A percentile compares a stretch with the other conserved stretches of the same genome.
Conservation (phyloP, 1,140 invertebrate species). For the Drosophila ercepeae region DNA sequence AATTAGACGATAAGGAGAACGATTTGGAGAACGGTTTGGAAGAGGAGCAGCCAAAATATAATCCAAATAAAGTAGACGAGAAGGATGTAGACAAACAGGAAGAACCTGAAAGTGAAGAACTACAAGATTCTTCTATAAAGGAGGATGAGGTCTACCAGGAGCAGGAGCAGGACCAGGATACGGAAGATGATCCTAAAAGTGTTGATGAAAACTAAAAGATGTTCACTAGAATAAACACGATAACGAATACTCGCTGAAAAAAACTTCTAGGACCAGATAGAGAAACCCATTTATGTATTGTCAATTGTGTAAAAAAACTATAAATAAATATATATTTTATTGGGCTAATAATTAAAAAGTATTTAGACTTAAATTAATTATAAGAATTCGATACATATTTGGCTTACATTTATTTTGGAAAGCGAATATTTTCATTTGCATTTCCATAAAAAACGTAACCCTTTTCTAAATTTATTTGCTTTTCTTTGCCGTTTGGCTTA, state of each 20-base stretch:
- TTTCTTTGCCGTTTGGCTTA: background rate
- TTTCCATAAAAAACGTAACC: background rate
- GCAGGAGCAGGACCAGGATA: background rate
- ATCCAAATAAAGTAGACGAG: background rate
- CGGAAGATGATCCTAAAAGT: background rate
- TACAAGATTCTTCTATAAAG: background rate
- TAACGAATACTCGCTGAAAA: constrained; percentile 47
- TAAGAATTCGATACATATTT: no score
- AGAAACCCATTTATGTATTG: constrained; percentile 3
- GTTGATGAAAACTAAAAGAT: constrained; percentile 35
- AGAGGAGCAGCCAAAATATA: no score
- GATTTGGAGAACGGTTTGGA: background rate
- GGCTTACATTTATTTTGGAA: no score
- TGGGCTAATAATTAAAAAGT: background rate
- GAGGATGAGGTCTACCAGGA: constrained; percentile 1
- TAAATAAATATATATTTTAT: constrained; percentile 30
- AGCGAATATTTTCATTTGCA: no score
- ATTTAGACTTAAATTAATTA: no score
- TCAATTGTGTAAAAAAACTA: background rate
- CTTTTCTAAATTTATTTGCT: constrained; percentile 10
- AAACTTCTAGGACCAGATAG: constrained; percentile 32
- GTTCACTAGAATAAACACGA: constrained; percentile 55
- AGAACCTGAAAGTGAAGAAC: background rate
- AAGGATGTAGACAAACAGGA: background rate
- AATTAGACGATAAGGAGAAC: no score